Percentiles rank a stretch among this genome's conserved stretches.
Conservation (phyloP, 1,140 invertebrate species). For the Drosophila insularis region DNA sequence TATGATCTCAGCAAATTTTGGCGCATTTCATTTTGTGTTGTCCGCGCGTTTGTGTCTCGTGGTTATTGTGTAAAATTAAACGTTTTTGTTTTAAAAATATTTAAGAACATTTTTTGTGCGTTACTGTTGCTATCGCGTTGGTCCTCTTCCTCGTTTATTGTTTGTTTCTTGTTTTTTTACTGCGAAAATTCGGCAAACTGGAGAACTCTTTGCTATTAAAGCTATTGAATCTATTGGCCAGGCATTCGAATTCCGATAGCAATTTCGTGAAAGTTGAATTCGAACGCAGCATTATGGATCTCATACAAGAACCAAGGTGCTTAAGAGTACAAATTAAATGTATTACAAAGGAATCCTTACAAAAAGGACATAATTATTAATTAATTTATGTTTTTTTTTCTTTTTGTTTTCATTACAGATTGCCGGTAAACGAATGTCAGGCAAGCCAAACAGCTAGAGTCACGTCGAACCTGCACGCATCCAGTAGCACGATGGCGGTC, state of each 20-base stretch:
- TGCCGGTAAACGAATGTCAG: slow-evolving; percentile 93
- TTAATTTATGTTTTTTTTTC: not conserved
- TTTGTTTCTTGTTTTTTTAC: not conserved
- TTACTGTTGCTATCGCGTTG: not conserved
- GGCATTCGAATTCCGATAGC: slow-evolving; percentile 58
- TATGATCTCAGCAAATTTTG: slow-evolving; percentile 67
- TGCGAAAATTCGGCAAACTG: slow-evolving; percentile 61
- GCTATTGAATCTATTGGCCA: slow-evolving; percentile 67
- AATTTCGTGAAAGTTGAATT: slow-evolving; percentile 79
- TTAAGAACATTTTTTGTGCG: slow-evolving; percentile 9
- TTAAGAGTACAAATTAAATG: too few species aligned
- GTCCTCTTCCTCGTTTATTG: not conserved
- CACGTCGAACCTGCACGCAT: slow-evolving; percentile 88
- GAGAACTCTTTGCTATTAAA: slow-evolving; percentile 77
- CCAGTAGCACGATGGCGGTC: slow-evolving; percentile 92
- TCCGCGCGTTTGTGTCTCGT: slow-evolving; percentile 56
- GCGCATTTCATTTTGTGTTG: slow-evolving; percentile 68
- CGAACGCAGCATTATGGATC: slow-evolving; percentile 81
- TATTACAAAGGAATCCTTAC: not conserved
- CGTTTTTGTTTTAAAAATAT: slow-evolving; percentile 6
- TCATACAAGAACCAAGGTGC: slow-evolving; percentile 74
- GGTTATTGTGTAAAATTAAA: slow-evolving; percentile 16
- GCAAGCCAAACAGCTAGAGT: slow-evolving; percentile 90
- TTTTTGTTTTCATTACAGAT: slow-evolving; percentile 84
- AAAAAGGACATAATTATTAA: not conserved